Evolutionary conservation across 92 coral and sea anemone species (phyloP).

Genomic region (Epizoanthus illoricatus): DNA sequence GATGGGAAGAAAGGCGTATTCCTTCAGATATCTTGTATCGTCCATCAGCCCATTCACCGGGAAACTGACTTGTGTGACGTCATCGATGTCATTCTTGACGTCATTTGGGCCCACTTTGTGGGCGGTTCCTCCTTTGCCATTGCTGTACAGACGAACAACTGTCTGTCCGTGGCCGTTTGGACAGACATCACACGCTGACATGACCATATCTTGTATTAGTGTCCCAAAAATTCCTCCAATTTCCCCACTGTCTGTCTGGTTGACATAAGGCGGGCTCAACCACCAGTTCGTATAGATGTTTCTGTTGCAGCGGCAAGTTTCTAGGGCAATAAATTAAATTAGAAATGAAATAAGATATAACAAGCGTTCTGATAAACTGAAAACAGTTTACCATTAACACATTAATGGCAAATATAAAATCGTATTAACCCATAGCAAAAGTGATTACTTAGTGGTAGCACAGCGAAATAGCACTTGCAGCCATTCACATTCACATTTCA

Average conservation of each 20-base stretch:
- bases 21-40: constrained; percentile 43
- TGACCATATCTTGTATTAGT: constrained; percentile 28
- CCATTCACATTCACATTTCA: too few species aligned
- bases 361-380: too few species aligned
- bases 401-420: too few species aligned
- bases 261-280: constrained; percentile 46
- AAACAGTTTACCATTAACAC: too few species aligned
- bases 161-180: constrained; percentile 47
- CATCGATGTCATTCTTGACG: constrained; percentile 42
- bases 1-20: constrained; percentile 47
- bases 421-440: too few species aligned
- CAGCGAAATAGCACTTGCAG: too few species aligned
- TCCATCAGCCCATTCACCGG: constrained; percentile 51
- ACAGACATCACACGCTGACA: constrained; percentile 38
- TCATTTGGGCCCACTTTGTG: constrained; percentile 30
- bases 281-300: constrained; percentile 52
- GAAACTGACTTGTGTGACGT: constrained; percentile 42
- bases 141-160: constrained; percentile 15
- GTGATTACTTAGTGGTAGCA: too few species aligned
- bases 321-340: constrained; percentile 12
- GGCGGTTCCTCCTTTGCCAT: constrained; percentile 18
- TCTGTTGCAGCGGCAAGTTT: constrained; percentile 49
- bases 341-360: not conserved
- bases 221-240: constrained; percentile 45
- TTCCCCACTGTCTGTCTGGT: constrained; percentile 23